Evolutionary conservation across 2,888 invertebrate species (phyloP).

Genomic region (Microdon myrmicae): DNA sequence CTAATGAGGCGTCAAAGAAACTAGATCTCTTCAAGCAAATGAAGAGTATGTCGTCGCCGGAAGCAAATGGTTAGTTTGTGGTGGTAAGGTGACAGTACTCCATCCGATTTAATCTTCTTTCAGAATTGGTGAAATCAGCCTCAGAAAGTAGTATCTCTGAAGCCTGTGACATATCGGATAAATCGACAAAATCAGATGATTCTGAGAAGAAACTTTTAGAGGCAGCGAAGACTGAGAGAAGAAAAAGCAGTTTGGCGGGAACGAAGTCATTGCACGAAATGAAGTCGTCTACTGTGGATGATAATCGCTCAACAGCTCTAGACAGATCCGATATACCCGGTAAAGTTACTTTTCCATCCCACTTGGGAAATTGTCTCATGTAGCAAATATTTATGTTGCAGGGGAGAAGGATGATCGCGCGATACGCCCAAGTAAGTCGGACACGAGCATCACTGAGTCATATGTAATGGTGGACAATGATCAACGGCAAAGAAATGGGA

Average conservation of each 20-base stretch:
- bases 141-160: conserved; percentile 90
- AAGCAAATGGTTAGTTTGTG: conserved; percentile 69
- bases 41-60: conserved; percentile 74
- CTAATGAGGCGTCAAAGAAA: conserved; percentile 57
- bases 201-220: conserved; percentile 66
- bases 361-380: too few species aligned
- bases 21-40: conserved; percentile 80
- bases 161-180: conserved; percentile 77
- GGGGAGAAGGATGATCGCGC: conserved; percentile 69
- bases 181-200: conserved; percentile 76
- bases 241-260: conserved; percentile 64
- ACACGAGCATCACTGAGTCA: conserved; percentile 89
- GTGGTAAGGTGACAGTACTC: background rate
- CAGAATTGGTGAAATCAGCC: conserved; percentile 80
- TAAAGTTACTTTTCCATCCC: too few species aligned
- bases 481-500: conserved; percentile 57
- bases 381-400: background rate
- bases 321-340: conserved; percentile 56
- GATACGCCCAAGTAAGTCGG: conserved; percentile 87
- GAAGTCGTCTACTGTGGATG: conserved; percentile 65
- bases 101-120: conserved; percentile 1
- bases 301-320: conserved; percentile 53
- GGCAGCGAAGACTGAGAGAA: conserved; percentile 34
- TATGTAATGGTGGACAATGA: conserved; percentile 80
- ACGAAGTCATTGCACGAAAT: conserved; percentile 66